Evolutionary conservation across 2,888 invertebrate species (phyloP), one percentile per base, ranked within the genome.

Genomic region (Byasa hedistus): DNA sequence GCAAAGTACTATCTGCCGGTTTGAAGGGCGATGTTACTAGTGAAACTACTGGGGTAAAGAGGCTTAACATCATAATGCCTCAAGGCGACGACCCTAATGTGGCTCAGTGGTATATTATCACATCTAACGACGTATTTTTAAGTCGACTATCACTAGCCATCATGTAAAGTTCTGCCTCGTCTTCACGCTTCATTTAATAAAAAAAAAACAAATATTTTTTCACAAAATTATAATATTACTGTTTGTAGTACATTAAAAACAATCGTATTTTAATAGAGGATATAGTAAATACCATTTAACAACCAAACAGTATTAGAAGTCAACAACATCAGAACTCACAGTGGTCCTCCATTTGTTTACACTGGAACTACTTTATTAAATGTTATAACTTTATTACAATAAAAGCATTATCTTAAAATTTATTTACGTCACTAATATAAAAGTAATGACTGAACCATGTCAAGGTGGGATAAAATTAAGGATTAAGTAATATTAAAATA

Each of bases 401-500:
- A 58, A 52, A 66, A 61, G 51, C 39, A 57, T 51, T 32, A 65
- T 56, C 56, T 61, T 61, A 61, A 55, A 39, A 36, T n/a, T 62
- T 55, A 62, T 58, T 44, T 48, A 62, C 44, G n/a, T 7, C 36
- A 57, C 52, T 61, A 57, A 48, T 51, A 52, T 48, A 27, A 39
- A 67, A 60, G 60, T 60, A 60, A 57, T 64, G 67, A 68, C 67
- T 68, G 67, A 68, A 61, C 60, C 27, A 52, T 39, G 57, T 64
- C 57, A 64, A 68, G 67, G 67, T 68, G 67, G 67, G 67, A 64
- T 32, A 68, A 57, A 24, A 68, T 64, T 67, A 64, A 57, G 59
- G 57, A 60, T 66, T 61, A 65, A 65, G 61, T 71, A 63, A 63
- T 54, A 65, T 66, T 57, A 68, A 56, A 58, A 68, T 59, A 66